A percentile compares a stretch with the other conserved stretches of the same genome.
These are phyloP conservation scores for Apis cerana DNA, from an alignment of 1,140 invertebrate genomes.

Conservation along the genomic window DNA sequence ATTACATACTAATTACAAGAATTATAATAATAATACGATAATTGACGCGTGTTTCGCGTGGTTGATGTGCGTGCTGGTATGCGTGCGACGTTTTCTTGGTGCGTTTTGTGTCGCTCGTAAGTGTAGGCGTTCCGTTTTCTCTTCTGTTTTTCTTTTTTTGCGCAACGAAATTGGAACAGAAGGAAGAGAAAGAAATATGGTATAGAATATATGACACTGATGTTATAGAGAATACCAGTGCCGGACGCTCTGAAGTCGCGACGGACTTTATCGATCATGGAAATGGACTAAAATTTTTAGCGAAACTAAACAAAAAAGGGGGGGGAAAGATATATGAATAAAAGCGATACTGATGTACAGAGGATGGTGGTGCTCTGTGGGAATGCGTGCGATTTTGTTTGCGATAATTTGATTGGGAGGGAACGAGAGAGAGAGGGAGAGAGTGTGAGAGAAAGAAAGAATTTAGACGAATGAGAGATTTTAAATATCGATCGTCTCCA, in stretches of 20 bases:
- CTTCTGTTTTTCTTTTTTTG: not conserved
- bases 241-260: constrained; percentile 32
- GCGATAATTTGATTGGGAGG: not conserved
- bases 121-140: not conserved
- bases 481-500: constrained; percentile 40
- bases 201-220: not conserved
- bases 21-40: not conserved
- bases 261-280: not conserved
- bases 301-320: not conserved
- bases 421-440: constrained; percentile 9
- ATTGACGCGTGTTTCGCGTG: not conserved
- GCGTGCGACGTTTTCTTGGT: constrained; percentile 4
- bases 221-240: constrained; percentile 3
- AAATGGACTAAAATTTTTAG: not conserved
- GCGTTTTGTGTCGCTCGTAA: not conserved
- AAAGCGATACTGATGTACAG: constrained; percentile 22
- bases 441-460: not conserved
- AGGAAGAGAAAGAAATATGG: not conserved
- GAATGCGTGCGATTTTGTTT: constrained; percentile 25
- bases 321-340: not conserved
- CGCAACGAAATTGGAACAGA: not conserved
- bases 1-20: constrained; percentile 49
- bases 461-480: constrained; percentile 28
- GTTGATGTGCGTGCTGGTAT: not conserved
- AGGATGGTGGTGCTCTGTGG: constrained; percentile 44